Base-by-base conservation (phyloP, 2,113 vertebrate species). In the Pteropus alecto region DNA sequence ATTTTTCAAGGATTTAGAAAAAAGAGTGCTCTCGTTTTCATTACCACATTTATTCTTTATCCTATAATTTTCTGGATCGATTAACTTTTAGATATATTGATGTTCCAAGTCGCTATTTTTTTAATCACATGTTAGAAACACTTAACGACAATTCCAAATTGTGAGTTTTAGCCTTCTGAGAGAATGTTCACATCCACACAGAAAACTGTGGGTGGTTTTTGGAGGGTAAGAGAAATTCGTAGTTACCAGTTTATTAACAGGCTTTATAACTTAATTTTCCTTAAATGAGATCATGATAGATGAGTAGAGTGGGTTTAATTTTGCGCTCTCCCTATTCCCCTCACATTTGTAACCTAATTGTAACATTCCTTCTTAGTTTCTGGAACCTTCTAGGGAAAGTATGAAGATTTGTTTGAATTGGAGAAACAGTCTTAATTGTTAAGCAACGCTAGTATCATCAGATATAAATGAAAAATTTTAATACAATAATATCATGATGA, bases 281-380 rank as follows among this genome's bases (percentile, higher is more conserved):
- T 68, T 68, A 58, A 87, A 14, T 46, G 63, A 78, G 5, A 4
- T 41, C 6, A 14, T 22, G 8, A 7, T 21, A 18, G 19, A 0
- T 33, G 30, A 46, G 28, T 22, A 26, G 3, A 22, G 11, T 38
- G 48, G 18, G 38, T 46, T 73, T 61, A 28, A 6, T 22, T 33
- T 26, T 38, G 14, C 35, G 4, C 0, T 0, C 4, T 26, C 13
- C 12, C 48, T 30, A 77, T 1, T 51, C 3, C 3, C 24, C 3
- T 56, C 54, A 35, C 7, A 15, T 54, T 35, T 65, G 9, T 28
- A 26, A 61, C 7, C 7, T 54, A 35, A 30, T 6, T 35, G 24
- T 56, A 54, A 3, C 22, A 51, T 77, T 63, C 3, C 13, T 78
- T 46, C 48, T 43, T 78, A 19, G 12, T 30, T 78, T 87, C 76